Evolutionary conservation across 2,113 vertebrate species (phyloP), one percentile per base, ranked within the genome.

Genomic region (Neodon shergylaensis): DNA sequence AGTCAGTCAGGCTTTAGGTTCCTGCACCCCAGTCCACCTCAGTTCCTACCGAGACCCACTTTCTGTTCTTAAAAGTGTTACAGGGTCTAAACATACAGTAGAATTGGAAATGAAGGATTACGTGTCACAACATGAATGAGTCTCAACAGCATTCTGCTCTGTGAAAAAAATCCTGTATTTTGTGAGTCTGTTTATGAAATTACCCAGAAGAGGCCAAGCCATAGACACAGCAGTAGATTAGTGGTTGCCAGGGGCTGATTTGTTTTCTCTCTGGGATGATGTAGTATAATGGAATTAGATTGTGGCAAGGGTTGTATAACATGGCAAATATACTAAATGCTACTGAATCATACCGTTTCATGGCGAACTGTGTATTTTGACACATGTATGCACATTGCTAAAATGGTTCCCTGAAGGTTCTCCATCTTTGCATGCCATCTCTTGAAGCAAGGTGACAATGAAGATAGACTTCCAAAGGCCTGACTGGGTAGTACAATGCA

Each of bases 181-280:
- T 47, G 73, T n/a, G 39, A 88, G 26, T 77, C 28, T 76, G 31
- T 66, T 39, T 74, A 58, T 54, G 39, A 12, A 78, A 79, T 54
- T 72, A 79, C 26, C 73, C 76, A 81, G 78, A 96, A 76, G 4
- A 90, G 36, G 58, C 24, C 83, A 91, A 66, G 12, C 52, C 58
- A 21, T 11, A 76, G 47, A 85, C 63, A 93, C 3, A 52, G 79
- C 68, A 52, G 61, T 26, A 85, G 63, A 31, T 36, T 49, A 63
- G 86, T 28, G 66, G 42, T 52, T 79, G 28, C 63, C 21, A 88
- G 26, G 12, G n/a, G 21, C 26, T 54, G 87, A 26, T 78, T 49
- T 24, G 16, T 78, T 90, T 89, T 42, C 42, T 73, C 54, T 68
- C 24, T 10, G 54, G 81, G 22, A 52, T 42, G 76, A 28, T 90